Percentiles rank a stretch among this genome's conserved stretches.
Evolutionary conservation across 2,797 vertebrate species (phyloP).

Genomic region (Fistularia tabacaria): DNA sequence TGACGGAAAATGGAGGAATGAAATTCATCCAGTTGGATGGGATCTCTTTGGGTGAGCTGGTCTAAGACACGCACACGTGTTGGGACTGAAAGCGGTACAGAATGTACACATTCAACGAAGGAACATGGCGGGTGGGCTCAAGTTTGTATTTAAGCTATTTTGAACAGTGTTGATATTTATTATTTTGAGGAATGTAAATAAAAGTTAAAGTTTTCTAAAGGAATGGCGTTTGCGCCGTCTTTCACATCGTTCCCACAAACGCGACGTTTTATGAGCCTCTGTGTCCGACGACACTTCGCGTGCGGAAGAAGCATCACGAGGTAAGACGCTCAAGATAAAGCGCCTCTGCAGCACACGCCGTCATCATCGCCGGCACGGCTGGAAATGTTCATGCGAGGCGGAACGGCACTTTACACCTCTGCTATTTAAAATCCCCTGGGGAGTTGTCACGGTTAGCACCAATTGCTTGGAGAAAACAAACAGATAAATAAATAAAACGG

Average conservation of each 20-base stretch:
- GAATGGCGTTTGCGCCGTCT: not conserved
- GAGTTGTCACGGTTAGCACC: conserved; percentile 13
- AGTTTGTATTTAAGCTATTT: conserved; percentile 48
- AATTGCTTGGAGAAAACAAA: conserved; percentile 12
- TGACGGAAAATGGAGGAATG: conserved; percentile 19
- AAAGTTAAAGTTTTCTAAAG: conserved; percentile 4
- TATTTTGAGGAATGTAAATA: conserved; percentile 48
- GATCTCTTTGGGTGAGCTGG: not conserved
- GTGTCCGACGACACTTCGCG: too few species aligned
- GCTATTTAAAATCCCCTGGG: conserved; percentile 26
- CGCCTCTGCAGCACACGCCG: not conserved
- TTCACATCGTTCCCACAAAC: too few species aligned
- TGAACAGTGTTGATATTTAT: conserved; percentile 57
- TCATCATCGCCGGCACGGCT: conserved; percentile 33
- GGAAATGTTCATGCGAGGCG: conserved; percentile 34
- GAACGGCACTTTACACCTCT: conserved; percentile 17
- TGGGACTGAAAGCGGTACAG: conserved; percentile 52
- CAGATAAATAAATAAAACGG: conserved; percentile 42
- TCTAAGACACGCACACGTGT: conserved; percentile 7
- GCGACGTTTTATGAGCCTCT: too few species aligned
- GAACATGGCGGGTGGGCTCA: conserved; percentile 7
- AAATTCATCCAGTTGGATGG: conserved; percentile 7
- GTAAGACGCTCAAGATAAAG: not conserved
- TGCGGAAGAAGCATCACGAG: too few species aligned
- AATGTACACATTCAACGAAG: conserved; percentile 28